Conservation (phyloP, 2,888 invertebrate species). For the Beris chalybata region DNA sequence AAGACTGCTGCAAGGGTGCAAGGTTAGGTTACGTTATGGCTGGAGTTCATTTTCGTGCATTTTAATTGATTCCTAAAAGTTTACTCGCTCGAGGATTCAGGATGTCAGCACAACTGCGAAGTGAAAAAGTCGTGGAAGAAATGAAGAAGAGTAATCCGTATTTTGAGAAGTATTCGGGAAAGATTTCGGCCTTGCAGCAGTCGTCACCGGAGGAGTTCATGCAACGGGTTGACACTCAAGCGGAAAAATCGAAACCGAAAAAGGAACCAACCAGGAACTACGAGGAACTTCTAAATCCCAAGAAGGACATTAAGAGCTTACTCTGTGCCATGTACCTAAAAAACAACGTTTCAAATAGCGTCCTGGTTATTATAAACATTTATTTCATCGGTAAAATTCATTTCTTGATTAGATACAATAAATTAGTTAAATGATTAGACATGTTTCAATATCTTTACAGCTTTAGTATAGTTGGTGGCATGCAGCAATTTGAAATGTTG, state of each 20-base stretch:
- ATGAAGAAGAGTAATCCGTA: slow-evolving; percentile 69
- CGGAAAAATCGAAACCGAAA: slow-evolving; percentile 52
- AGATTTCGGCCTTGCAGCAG: slow-evolving; percentile 73
- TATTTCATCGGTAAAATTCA: no score
- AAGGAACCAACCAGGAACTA: slow-evolving; percentile 58
- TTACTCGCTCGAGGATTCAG: slow-evolving; percentile 45
- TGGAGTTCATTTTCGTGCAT: neutral
- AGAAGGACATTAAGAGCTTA: slow-evolving; percentile 55
- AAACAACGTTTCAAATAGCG: no score
- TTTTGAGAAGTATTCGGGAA: slow-evolving; percentile 77
- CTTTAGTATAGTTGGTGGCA: no score
- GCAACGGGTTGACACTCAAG: slow-evolving; percentile 61
- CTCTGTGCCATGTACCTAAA: no score
- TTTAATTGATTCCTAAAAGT: neutral
- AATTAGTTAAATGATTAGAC: no score
- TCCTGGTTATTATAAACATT: no score
- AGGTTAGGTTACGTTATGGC: slow-evolving; percentile 19
- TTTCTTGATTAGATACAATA: no score
- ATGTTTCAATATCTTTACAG: no score
- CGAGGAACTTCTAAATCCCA: slow-evolving; percentile 68
- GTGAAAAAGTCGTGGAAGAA: slow-evolving; percentile 59
- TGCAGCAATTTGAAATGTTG: no score
- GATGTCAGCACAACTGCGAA: slow-evolving; percentile 55
- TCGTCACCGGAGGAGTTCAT: slow-evolving; percentile 76
- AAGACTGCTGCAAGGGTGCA: slow-evolving; percentile 1